Evolutionary conservation across 2,797 vertebrate species (phyloP).

Genomic region (Semaprochilodus insignis): DNA sequence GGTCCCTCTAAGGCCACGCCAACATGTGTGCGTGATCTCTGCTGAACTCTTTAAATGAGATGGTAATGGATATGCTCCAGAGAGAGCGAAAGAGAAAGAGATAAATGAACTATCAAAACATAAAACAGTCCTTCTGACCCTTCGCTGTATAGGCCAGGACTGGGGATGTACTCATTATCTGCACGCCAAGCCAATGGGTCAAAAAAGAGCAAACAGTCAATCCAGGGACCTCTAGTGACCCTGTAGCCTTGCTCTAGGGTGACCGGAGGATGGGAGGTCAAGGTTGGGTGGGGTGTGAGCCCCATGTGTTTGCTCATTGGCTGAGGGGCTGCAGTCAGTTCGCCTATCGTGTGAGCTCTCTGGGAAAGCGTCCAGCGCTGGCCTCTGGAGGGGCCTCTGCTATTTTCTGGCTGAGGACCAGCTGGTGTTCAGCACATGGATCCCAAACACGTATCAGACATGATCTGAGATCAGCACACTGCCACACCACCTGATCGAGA

Average conservation of each 20-base stretch:
- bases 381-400: slow-evolving; percentile 46
- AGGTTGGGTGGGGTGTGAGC: slow-evolving; percentile 55
- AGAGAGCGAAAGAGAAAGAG: background rate
- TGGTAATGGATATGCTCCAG: slow-evolving; percentile 15
- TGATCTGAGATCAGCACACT: slow-evolving; percentile 22
- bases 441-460: slow-evolving; percentile 22
- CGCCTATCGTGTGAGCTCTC: slow-evolving; percentile 57
- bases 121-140: background rate
- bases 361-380: slow-evolving; percentile 44
- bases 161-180: background rate
- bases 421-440: slow-evolving; percentile 47
- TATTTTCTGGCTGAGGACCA: slow-evolving; percentile 54
- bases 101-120: slow-evolving; percentile 11
- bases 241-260: slow-evolving; percentile 22
- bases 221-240: slow-evolving; percentile 21
- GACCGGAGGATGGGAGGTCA: slow-evolving; percentile 43
- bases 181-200: slow-evolving; percentile 35
- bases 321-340: slow-evolving; percentile 32
- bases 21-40: slow-evolving; percentile 18
- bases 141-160: background rate
- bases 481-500: background rate
- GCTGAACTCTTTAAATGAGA: slow-evolving; percentile 21
- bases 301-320: slow-evolving; percentile 53
- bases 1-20: background rate
- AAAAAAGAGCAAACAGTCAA: slow-evolving; percentile 39